Evolutionary conservation across 2,797 vertebrate species (phyloP).

Genomic region (Apogon talboti): DNA sequence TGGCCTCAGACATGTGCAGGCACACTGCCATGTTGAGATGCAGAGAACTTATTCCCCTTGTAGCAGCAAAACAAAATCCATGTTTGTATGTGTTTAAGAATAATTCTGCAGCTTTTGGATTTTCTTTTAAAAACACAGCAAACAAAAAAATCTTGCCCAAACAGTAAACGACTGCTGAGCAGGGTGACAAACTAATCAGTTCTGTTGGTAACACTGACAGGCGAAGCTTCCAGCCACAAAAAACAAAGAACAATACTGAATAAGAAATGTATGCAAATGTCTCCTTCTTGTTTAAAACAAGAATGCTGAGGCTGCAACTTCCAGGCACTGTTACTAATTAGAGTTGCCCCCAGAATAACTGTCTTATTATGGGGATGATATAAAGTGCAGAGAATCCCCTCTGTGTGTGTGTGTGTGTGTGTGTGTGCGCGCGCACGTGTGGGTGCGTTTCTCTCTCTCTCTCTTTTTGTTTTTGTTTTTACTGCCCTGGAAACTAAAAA

Average conservation of each 20-base stretch:
- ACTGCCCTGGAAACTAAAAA: neutral
- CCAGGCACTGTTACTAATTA: constrained; percentile 37
- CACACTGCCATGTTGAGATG: constrained; percentile 3
- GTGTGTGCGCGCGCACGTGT: no score
- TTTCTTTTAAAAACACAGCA: constrained; percentile 1
- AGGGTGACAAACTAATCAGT: constrained; percentile 19
- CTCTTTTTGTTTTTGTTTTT: neutral
- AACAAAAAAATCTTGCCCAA: neutral
- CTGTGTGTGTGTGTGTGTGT: constrained; percentile 7
- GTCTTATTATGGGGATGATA: constrained; percentile 26
- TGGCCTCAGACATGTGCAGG: constrained; percentile 24
- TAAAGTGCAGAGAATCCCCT: constrained; percentile 17
- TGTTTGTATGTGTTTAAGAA: neutral
- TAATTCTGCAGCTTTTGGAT: neutral
- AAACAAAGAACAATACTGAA: constrained; percentile 23
- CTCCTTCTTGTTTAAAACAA: constrained; percentile 27
- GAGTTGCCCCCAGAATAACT: constrained; percentile 16
- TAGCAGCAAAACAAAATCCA: constrained; percentile 5
- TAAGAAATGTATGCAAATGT: constrained; percentile 34
- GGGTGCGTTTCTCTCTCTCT: no score
- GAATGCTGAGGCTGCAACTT: constrained; percentile 47
- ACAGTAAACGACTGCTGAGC: constrained; percentile 15
- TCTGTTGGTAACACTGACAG: constrained; percentile 12
- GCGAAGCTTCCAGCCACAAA: constrained; percentile 14
- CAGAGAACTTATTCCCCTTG: neutral